phyloP scores from a whole-genome alignment of 2,113 vertebrate genomes.

The Phaetusa simplex region DNA sequence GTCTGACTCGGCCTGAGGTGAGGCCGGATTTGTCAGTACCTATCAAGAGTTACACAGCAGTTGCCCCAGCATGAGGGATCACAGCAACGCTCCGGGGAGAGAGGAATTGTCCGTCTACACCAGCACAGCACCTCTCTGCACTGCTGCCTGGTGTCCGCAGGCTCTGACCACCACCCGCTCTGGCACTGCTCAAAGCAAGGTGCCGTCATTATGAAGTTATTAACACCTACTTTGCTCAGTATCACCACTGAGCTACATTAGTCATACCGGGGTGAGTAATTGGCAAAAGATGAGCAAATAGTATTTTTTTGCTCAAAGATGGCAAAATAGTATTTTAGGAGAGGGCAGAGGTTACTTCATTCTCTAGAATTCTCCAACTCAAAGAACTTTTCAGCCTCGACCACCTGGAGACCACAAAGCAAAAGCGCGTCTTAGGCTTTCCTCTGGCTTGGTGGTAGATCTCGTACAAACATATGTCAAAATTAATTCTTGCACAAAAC shows the following conservation, averaged over 20 bases:
- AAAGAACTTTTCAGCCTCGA: not conserved
- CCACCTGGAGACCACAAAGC: not conserved
- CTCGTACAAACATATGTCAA: not conserved
- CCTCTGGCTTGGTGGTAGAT: not conserved
- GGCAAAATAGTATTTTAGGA: not conserved
- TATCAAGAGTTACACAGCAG: not conserved
- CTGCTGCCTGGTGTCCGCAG: accelerated
- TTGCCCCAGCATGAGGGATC: not conserved
- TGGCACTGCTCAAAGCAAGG: not conserved
- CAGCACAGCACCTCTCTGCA: not conserved
- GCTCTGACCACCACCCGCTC: not conserved
- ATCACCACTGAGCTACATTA: not conserved
- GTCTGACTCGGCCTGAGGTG: not conserved
- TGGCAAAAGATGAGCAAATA: not conserved
- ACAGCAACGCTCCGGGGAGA: not conserved
- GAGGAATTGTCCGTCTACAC: accelerated
- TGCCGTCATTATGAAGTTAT: not conserved
- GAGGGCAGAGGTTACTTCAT: not conserved
- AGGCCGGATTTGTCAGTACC: not conserved
- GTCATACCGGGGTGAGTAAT: not conserved
- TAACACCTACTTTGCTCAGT: not conserved
- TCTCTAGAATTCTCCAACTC: not conserved
- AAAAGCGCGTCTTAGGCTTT: not conserved
- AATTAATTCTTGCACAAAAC: not conserved
- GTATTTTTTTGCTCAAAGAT: not conserved